Evolutionary conservation across 2,113 vertebrate species (phyloP).

Genomic region (Carassius auratus): DNA sequence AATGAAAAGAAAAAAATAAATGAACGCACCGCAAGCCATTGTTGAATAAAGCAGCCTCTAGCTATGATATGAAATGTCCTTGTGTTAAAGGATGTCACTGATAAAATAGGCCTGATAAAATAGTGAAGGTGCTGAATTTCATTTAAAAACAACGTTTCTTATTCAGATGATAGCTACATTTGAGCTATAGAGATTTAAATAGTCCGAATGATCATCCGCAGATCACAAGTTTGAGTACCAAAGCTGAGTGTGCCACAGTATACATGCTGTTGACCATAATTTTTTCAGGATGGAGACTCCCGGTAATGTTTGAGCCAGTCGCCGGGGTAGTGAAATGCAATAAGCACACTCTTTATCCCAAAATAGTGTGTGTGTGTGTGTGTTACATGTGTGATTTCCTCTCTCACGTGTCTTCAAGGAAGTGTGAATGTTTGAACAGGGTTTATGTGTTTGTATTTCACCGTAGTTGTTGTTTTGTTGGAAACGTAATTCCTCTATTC

Average conservation of each 20-base stretch:
- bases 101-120: conserved; percentile 23
- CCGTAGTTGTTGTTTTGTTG: conserved; percentile 5
- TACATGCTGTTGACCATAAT: not conserved
- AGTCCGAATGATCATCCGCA: not conserved
- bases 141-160: not conserved
- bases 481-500: not conserved
- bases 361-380: conserved; percentile 13
- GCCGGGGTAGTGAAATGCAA: conserved; percentile 38
- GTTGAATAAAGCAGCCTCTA: conserved; percentile 18
- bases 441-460: conserved; percentile 32
- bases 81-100: conserved; percentile 16
- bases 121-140: conserved; percentile 17
- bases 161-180: not conserved
- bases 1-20: not conserved
- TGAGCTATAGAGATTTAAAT: not conserved
- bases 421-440: conserved; percentile 34
- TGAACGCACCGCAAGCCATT: not conserved
- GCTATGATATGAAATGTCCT: conserved; percentile 17
- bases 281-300: conserved; percentile 7
- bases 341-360: conserved; percentile 41
- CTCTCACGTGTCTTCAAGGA: not conserved
- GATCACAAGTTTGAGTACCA: not conserved
- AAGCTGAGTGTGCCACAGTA: not conserved
- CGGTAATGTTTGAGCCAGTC: conserved; percentile 35
- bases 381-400: conserved; percentile 23